Evolutionary conservation across 2,888 invertebrate species (phyloP).

Genomic region (Sycophila texana): DNA sequence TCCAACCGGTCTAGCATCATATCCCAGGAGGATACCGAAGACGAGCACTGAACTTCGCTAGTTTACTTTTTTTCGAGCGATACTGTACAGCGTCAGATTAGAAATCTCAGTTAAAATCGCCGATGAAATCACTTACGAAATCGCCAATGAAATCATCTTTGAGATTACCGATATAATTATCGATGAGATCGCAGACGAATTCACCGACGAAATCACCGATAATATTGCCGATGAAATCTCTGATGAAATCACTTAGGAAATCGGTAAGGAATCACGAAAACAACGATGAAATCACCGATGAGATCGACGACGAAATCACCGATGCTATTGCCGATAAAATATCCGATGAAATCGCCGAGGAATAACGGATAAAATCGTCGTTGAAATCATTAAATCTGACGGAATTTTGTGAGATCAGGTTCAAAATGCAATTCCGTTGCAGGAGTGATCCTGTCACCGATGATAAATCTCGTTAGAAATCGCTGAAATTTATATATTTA

Average conservation of each 20-base stretch:
- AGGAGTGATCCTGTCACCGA: too few relatives aligned
- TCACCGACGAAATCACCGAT: neutral
- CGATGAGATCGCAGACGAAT: neutral
- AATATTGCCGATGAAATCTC: neutral
- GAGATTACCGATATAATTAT: neutral
- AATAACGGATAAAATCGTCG: too few relatives aligned
- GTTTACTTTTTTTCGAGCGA: neutral
- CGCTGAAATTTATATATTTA: neutral
- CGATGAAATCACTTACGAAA: neutral
- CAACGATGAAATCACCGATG: neutral
- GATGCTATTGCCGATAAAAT: neutral
- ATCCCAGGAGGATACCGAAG: slow-evolving; percentile 77
- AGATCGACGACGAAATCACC: neutral
- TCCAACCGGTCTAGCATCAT: slow-evolving; percentile 80
- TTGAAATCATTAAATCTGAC: too few relatives aligned
- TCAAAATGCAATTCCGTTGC: too few relatives aligned
- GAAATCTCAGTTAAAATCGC: neutral
- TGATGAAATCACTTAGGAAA: neutral
- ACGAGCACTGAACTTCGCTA: slow-evolving; percentile 54
- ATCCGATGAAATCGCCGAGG: too few relatives aligned
- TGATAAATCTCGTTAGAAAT: too few relatives aligned
- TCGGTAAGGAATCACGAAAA: neutral
- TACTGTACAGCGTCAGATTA: neutral
- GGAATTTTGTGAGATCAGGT: too few relatives aligned
- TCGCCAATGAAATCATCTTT: neutral